Base-by-base conservation (phyloP, 2,113 vertebrate species). In the Pteronura brasiliensis region DNA sequence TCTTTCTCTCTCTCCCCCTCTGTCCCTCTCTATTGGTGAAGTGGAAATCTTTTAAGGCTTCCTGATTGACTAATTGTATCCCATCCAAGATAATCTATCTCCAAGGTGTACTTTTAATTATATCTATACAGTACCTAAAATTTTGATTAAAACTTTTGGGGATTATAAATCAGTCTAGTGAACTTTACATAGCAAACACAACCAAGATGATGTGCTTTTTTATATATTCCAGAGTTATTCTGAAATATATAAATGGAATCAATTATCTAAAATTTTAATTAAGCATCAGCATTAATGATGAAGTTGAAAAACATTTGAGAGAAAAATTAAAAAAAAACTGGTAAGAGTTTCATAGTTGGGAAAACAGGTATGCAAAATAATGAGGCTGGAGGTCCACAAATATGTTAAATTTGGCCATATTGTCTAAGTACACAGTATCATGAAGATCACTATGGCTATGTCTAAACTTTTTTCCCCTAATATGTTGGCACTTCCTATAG, bases 401-500 rank as follows among this genome's bases (percentile, higher is more conserved):
- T 81, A 47, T 18, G 86, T 92, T 74, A 31, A 44, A 71, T 63
- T 77, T 49, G 6, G 17, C 9, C 81, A 8, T n/a, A 11, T 36
- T 72, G 36, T 65, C 49, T 42, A 6, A 27, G 20, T 23, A 25
- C 15, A 69, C 71, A 65, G 81, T 42, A 92, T 15, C 27, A 39
- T 25, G 7, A n/a, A 49, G 18, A 36, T 36, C 52, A 12, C 44
- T 44, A 42, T 14, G 42, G 2, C 7, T 87, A 1, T 86, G 7
- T 74, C 34, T 94, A 74, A 61, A 96, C 97, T 31, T 79, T 85
- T 97, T 39, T 97, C 93, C 67, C 72, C 91, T 97, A 74, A 92
- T 97, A 96, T 97, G 93, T 98, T 42, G 96, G 44, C 79, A 90
- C 29, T 79, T 97, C 67, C 95, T 57, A 87, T 49, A 95, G 42